Evolutionary conservation across 1,140 invertebrate genomes (phyloP).

Genomic region (Drosophila bipectinata): DNA sequence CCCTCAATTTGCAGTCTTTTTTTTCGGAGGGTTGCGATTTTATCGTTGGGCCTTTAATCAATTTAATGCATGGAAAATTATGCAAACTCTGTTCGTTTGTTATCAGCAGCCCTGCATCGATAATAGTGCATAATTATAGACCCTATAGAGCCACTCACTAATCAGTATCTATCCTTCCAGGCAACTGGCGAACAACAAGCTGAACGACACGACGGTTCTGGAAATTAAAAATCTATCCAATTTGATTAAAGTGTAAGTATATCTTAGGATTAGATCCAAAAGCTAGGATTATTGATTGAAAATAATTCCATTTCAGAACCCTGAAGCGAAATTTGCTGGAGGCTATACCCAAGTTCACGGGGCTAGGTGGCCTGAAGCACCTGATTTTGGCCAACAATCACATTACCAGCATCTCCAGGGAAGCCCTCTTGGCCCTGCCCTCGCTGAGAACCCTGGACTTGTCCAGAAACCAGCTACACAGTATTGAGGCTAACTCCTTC

Average conservation of each 20-base stretch:
- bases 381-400: constrained; percentile 87
- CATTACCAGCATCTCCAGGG: constrained; percentile 86
- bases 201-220: constrained; percentile 85
- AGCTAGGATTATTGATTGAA: not conserved
- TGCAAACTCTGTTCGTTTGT: constrained; percentile 35
- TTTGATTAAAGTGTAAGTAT: constrained; percentile 77
- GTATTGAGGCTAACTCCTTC: constrained; percentile 85
- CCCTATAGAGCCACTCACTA: constrained; percentile 43
- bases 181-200: constrained; percentile 85
- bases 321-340: constrained; percentile 77
- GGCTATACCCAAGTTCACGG: constrained; percentile 73
- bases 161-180: constrained; percentile 50
- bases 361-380: constrained; percentile 82
- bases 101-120: constrained; percentile 62
- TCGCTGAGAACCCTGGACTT: constrained; percentile 87
- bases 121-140: constrained; percentile 58
- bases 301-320: constrained; percentile 32
- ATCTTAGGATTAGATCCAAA: too few species aligned
- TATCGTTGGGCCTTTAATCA: constrained; percentile 68
- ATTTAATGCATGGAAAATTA: constrained; percentile 74
- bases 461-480: constrained; percentile 87
- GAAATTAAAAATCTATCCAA: constrained; percentile 84
- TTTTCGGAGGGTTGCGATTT: constrained; percentile 68
- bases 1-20: constrained; percentile 22
- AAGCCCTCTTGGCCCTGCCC: constrained; percentile 87